Conservation (phyloP, 92 coral and sea anemone genomes). For the Paramuricea clavata region DNA sequence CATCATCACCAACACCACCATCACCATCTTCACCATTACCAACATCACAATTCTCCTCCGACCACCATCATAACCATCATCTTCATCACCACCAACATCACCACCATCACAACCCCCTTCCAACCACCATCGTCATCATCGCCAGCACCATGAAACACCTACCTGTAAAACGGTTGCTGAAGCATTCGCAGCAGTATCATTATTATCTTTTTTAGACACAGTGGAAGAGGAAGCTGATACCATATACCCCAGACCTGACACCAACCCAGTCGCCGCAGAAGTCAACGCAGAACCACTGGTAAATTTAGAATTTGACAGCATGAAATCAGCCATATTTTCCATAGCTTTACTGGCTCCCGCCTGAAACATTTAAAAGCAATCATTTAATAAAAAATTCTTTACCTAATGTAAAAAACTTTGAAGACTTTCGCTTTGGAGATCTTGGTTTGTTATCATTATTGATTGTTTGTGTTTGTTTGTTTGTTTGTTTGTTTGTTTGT, state of each 20-base stretch:
- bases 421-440: no score
- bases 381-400: neutral
- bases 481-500: no score
- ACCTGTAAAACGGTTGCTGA: neutral
- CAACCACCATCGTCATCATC: neutral
- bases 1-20: no score
- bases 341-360: conserved; percentile 16
- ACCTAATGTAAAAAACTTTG: no score
- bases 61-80: no score
- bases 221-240: conserved; percentile 29
- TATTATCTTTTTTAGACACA: neutral
- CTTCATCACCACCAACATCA: no score
- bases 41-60: no score
- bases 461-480: no score
- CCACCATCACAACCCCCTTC: neutral
- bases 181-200: neutral
- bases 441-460: no score
- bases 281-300: conserved; percentile 45
- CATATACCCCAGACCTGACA: conserved; percentile 54
- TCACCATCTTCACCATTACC: no score
- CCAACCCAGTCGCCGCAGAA: conserved; percentile 52
- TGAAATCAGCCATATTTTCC: conserved; percentile 29
- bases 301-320: conserved; percentile 1
- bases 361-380: neutral
- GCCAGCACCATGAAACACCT: neutral